Evolutionary conservation across 2,888 invertebrate genomes (phyloP).

Genomic region (Carabus problematicus): DNA sequence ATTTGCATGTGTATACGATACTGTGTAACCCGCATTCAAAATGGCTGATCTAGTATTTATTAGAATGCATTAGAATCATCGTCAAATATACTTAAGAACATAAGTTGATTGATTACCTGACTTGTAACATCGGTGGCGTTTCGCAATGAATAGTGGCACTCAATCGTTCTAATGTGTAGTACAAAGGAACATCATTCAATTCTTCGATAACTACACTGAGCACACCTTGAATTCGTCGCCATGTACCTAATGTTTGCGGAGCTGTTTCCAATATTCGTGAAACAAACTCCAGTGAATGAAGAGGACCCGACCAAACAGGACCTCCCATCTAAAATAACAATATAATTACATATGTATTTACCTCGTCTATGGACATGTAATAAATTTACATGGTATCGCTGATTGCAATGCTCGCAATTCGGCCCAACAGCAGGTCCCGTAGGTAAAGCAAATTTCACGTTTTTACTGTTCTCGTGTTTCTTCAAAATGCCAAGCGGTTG

Average conservation of each 20-base stretch:
- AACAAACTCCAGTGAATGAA: slow-evolving; percentile 85
- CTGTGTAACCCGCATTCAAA: slow-evolving; percentile 86
- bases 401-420: slow-evolving; percentile 78
- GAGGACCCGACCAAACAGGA: slow-evolving; percentile 90
- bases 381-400: slow-evolving; percentile 72
- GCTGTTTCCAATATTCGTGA: slow-evolving; percentile 65
- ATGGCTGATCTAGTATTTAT: slow-evolving; percentile 77
- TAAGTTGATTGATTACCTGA: slow-evolving; percentile 64
- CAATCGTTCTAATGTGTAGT: slow-evolving; percentile 83
- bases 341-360: background rate
- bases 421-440: slow-evolving; percentile 71
- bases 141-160: slow-evolving; percentile 75
- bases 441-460: slow-evolving; percentile 72
- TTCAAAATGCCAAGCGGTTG: slow-evolving; percentile 77
- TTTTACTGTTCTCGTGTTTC: slow-evolving; percentile 64
- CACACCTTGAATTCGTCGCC: slow-evolving; percentile 79
- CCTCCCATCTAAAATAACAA: slow-evolving; percentile 76
- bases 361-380: background rate
- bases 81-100: background rate
- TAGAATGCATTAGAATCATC: slow-evolving; percentile 1
- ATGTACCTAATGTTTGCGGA: slow-evolving; percentile 68
- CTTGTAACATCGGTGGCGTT: slow-evolving; percentile 71
- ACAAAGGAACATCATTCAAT: slow-evolving; percentile 82
- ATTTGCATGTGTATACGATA: slow-evolving; percentile 90
- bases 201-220: slow-evolving; percentile 85